A percentile compares a stretch with the other conserved stretches of the same genome.
Evolutionary conservation across 2,888 invertebrate species (phyloP).

Genomic region (Chironomus tentans): DNA sequence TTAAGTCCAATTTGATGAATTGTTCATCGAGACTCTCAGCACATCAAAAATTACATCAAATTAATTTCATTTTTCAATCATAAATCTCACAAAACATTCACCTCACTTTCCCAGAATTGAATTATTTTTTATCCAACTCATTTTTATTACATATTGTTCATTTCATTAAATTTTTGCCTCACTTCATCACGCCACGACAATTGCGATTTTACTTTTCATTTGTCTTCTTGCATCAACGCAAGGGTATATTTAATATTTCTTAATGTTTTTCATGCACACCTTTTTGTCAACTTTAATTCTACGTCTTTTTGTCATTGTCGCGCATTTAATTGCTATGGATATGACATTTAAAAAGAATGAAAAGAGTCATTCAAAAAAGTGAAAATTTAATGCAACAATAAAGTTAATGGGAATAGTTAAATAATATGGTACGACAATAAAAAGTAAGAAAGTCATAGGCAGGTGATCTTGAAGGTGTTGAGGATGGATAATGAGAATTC

Average conservation of each 20-base stretch:
- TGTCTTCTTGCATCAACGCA: neutral
- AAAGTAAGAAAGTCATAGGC: too few species aligned
- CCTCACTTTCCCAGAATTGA: neutral
- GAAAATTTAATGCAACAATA: too few species aligned
- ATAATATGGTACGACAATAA: too few species aligned
- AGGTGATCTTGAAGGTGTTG: too few species aligned
- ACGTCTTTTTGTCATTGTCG: too few species aligned
- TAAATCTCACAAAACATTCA: too few species aligned
- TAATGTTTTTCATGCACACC: neutral
- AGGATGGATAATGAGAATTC: too few species aligned
- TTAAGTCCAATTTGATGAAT: neutral
- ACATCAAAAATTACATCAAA: neutral
- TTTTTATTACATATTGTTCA: neutral
- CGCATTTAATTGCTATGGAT: too few species aligned
- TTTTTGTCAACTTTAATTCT: neutral
- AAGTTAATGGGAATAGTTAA: too few species aligned
- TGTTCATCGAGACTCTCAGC: neutral
- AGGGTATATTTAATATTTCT: neutral
- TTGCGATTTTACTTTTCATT: neutral
- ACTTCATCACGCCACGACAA: neutral
- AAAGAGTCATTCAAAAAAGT: too few species aligned
- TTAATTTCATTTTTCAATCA: neutral
- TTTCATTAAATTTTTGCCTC: neutral
- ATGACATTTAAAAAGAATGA: too few species aligned
- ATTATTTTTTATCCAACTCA: neutral